Evolutionary conservation across 2,113 vertebrate genomes (phyloP), one percentile per base, ranked within the genome.

Genomic region (Panthera leo): DNA sequence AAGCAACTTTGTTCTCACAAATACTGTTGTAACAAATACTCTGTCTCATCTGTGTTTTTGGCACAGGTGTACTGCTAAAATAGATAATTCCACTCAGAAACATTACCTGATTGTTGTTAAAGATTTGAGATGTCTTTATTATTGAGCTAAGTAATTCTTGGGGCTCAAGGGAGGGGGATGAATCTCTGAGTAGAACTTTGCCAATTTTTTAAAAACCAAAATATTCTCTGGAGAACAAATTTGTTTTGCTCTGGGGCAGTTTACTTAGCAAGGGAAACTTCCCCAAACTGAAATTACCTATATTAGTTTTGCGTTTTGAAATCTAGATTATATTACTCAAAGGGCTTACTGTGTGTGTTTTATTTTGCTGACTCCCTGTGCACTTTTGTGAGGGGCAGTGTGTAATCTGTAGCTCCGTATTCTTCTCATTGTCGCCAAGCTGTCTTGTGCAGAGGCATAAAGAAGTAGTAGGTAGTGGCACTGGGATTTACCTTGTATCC

Each of bases 161-260:
- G 21, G 68, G n/a, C 0, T 7, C 8, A 8, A 23, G 7, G 14
- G 14, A 15, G 13, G 3, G 25, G 5, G 27, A 42, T 9, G 36
- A 73, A 1, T 75, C 67, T 87, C 45, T 83, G 79, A 86, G 51
- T 89, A 3, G 94, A 85, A 90, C 53, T 87, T 79, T 91, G 65
- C 76, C 94, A 85, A 18, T 85, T 85, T 85, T 91, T 96, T 29
- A 58, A 85, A 96, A 96, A 67, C 13, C 79, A 95, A 82, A 95
- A 88, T 97, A 73, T 70, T 87, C 61, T 83, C 12, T 91, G 34
- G 63, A 71, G 63, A 93, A 80, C 36, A 95, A 31, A 51, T 80
- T 51, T 94, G 16, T 95, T 29, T 93, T 84, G 5, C 71, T 95
- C 42, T n/a, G 71, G 79, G 68, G 36, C 75, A n/a, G 86, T 87